Percentiles rank a stretch among this genome's conserved stretches.
phyloP scores from a whole-genome alignment of 2,113 vertebrate species.

The Lathamus discolor region DNA sequence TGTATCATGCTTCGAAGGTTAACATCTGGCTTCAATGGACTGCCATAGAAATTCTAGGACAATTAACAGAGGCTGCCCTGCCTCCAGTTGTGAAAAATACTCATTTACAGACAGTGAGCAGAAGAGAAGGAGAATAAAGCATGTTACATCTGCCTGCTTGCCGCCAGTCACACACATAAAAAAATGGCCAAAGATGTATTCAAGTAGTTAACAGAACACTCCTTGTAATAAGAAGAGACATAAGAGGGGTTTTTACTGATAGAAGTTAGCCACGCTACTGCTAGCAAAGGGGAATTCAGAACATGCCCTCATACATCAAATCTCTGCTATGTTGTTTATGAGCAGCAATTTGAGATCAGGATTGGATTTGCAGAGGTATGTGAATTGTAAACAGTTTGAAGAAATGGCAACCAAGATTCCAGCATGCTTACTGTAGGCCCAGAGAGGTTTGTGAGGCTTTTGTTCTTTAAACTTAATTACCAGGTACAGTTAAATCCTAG shows the following conservation, averaged over 20 bases:
- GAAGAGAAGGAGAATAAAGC: not conserved
- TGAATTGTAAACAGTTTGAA: slow-evolving; percentile 65
- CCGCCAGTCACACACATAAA: not conserved
- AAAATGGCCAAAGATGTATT: not conserved
- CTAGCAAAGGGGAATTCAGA: slow-evolving; percentile 35
- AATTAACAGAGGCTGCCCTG: not conserved
- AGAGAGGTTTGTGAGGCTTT: slow-evolving; percentile 37
- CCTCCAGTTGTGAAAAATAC: not conserved
- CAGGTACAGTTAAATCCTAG: slow-evolving; percentile 69
- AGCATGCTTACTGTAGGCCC: slow-evolving; percentile 24
- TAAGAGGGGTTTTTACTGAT: not conserved
- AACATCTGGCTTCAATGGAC: not conserved
- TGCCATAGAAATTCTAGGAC: not conserved
- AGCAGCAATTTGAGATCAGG: slow-evolving; percentile 63
- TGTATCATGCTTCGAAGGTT: not conserved
- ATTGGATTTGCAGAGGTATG: slow-evolving; percentile 61
- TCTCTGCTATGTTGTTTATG: slow-evolving; percentile 64
- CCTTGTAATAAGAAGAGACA: not conserved
- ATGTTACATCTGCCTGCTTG: not conserved
- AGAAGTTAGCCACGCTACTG: not conserved
- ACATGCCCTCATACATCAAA: slow-evolving; percentile 27
- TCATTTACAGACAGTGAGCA: not conserved
- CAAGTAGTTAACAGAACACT: not conserved
- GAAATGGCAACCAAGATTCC: slow-evolving; percentile 63
- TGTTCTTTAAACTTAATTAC: slow-evolving; percentile 65